Evolutionary conservation across 2,113 vertebrate species (phyloP).

Genomic region (Grallaria varia): DNA sequence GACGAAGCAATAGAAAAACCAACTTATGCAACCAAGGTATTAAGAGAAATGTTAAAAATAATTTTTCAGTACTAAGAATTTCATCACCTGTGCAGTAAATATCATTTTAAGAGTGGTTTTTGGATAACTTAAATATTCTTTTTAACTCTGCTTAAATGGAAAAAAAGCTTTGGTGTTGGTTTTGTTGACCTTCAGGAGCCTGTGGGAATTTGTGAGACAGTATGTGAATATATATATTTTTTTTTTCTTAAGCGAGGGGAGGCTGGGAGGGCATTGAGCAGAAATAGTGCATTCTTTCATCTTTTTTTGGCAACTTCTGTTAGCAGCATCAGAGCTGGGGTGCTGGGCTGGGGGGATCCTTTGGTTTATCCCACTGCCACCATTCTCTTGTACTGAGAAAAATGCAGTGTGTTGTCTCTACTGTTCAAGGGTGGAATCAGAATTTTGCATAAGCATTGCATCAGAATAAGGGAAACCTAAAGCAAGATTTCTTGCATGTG

Average conservation of each 20-base stretch:
- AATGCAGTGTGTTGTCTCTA: accelerated
- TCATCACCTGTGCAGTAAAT: not conserved
- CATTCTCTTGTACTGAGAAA: not conserved
- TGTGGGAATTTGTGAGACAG: not conserved
- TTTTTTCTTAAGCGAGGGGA: not conserved
- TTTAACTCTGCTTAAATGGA: not conserved
- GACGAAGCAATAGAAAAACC: constrained; percentile 98
- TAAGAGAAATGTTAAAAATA: not conserved
- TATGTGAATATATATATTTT: not conserved
- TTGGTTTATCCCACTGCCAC: not conserved
- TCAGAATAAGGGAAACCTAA: accelerated
- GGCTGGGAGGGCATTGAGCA: not conserved
- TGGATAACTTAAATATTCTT: not conserved
- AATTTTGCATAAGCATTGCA: not conserved
- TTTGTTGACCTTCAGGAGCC: not conserved
- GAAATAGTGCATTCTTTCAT: not conserved
- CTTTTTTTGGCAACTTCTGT: not conserved
- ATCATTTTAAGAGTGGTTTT: not conserved
- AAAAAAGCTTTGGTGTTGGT: not conserved
- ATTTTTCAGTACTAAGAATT: not conserved
- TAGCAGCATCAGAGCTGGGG: not conserved
- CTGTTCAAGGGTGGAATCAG: not conserved
- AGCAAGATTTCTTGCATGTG: not conserved
- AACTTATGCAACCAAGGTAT: constrained; percentile 94
- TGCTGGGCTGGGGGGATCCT: not conserved